phyloP scores from a whole-genome alignment of 2,113 vertebrate species.

The Oxygymnocypris stewartii region DNA sequence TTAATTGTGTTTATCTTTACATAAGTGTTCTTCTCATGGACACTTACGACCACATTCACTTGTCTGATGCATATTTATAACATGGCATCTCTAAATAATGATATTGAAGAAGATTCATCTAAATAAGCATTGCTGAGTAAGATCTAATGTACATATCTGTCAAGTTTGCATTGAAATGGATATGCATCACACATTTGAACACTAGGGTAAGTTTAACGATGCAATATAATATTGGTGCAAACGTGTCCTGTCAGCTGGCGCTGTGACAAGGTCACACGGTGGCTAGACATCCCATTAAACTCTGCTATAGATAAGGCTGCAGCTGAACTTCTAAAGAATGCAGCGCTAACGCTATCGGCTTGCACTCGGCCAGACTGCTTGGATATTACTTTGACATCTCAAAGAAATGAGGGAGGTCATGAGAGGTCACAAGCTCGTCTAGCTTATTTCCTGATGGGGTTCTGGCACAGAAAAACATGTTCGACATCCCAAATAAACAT shows the following conservation, averaged over 20 bases:
- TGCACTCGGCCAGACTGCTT: slow-evolving; percentile 64
- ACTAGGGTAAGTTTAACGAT: slow-evolving; percentile 21
- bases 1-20: neutral
- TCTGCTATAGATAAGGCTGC: slow-evolving; percentile 77
- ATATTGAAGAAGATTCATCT: neutral
- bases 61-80: neutral
- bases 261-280: slow-evolving; percentile 62
- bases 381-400: slow-evolving; percentile 72
- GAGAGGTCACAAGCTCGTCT: slow-evolving; percentile 76
- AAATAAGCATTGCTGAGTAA: neutral
- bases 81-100: neutral
- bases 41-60: neutral
- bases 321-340: slow-evolving; percentile 75
- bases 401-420: slow-evolving; percentile 74
- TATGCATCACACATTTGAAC: slow-evolving; percentile 1
- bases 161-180: neutral
- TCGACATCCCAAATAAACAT: slow-evolving; percentile 75
- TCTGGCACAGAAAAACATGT: slow-evolving; percentile 65
- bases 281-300: slow-evolving; percentile 80
- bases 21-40: neutral
- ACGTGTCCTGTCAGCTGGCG: slow-evolving; percentile 68
- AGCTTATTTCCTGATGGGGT: slow-evolving; percentile 77
- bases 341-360: slow-evolving; percentile 71
- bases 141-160: neutral
- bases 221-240: slow-evolving; percentile 48